Conservation (phyloP, 2,888 invertebrate species). For the Microctonus hyperodae region DNA sequence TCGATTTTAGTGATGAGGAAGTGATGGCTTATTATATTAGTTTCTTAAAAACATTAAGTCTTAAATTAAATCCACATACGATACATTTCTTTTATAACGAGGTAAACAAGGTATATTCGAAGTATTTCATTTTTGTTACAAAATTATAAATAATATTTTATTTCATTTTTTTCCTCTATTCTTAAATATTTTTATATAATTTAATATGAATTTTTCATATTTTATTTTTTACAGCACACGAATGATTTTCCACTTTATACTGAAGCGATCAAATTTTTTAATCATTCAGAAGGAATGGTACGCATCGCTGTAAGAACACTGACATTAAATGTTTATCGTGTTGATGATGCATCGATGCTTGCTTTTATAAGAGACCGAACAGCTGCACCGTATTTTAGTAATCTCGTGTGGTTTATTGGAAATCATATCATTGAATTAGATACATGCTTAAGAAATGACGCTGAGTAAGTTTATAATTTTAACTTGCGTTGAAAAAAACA, state of each 20-base stretch:
- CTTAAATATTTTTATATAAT: too few relatives aligned
- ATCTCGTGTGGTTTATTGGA: constrained; percentile 98
- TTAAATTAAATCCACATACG: constrained; percentile 97
- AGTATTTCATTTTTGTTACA: constrained; percentile 12
- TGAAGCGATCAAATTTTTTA: constrained; percentile 99
- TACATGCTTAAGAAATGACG: constrained; percentile 91
- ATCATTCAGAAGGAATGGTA: constrained; percentile 99
- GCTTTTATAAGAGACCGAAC: constrained; percentile 95
- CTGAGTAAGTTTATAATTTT: constrained; percentile 79
- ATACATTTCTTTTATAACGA: constrained; percentile 99
- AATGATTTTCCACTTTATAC: constrained; percentile 99
- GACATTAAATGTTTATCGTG: constrained; percentile 95
- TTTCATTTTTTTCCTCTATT: constrained; percentile 11
- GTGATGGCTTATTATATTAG: constrained; percentile 99
- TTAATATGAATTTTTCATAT: too few relatives aligned
- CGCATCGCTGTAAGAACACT: constrained; percentile 97
- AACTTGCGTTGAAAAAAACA: not conserved
- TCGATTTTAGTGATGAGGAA: constrained; percentile 99
- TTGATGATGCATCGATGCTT: constrained; percentile 94
- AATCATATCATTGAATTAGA: constrained; percentile 97
- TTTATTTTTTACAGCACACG: constrained; percentile 75
- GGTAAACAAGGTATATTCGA: constrained; percentile 67
- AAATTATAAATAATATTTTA: not conserved
- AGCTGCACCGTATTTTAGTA: constrained; percentile 97
- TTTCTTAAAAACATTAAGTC: constrained; percentile 96